Conservation (phyloP, 23 tunicate genomes). For the Aplidium turbinatum region DNA sequence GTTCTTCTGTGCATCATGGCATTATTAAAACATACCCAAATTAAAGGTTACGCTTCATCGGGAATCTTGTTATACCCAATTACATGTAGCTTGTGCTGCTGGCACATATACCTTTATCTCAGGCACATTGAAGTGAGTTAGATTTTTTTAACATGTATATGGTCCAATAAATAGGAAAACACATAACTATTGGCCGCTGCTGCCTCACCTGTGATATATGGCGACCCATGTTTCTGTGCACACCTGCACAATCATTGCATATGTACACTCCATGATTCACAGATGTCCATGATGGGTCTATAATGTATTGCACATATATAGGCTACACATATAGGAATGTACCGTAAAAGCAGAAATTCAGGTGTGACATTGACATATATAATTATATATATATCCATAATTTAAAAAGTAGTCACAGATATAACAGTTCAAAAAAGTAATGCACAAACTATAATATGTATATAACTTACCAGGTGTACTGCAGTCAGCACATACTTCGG, state of each 20-base stretch:
- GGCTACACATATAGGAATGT: background rate
- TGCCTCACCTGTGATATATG: constrained; percentile 94
- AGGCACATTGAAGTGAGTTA: too few species aligned
- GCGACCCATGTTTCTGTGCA: constrained; percentile 74
- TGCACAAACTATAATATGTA: too few species aligned
- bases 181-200: too few species aligned
- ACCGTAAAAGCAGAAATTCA: background rate
- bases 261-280: constrained; percentile 88
- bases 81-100: too few species aligned
- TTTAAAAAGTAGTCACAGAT: background rate
- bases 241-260: constrained; percentile 93
- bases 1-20: too few species aligned
- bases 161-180: too few species aligned
- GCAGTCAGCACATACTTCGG: constrained; percentile 46
- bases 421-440: too few species aligned
- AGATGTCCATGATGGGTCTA: constrained; percentile 89
- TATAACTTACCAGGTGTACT: constrained; percentile 48
- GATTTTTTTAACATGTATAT: too few species aligned
- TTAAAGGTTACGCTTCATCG: too few species aligned
- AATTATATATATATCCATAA: background rate
- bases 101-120: too few species aligned
- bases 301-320: background rate
- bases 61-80: too few species aligned
- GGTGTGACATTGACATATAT: background rate
- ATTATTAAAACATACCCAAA: too few species aligned